phyloP scores from a whole-genome alignment of 1,140 invertebrate genomes.

The Idris sp. region DNA sequence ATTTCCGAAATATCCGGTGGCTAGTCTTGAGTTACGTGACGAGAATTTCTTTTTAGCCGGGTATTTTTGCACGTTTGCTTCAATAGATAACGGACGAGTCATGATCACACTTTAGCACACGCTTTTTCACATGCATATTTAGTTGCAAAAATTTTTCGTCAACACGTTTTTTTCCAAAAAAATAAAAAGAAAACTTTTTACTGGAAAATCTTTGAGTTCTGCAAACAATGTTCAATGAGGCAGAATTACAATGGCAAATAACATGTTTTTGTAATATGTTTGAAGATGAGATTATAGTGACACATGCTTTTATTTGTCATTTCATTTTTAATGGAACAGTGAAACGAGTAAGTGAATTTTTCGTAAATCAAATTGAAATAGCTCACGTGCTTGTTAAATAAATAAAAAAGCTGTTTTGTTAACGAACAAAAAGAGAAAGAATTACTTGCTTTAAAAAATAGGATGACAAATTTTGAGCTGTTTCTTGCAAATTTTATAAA shows the following conservation, averaged over 20 bases:
- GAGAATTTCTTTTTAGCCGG: slow-evolving; percentile 46
- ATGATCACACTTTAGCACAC: slow-evolving; percentile 34
- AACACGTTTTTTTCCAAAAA: neutral
- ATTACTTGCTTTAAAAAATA: too few relatives aligned
- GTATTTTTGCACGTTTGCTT: slow-evolving; percentile 30
- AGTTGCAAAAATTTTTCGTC: slow-evolving; percentile 17
- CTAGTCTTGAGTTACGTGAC: slow-evolving; percentile 49
- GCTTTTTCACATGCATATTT: slow-evolving; percentile 13
- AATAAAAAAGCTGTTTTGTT: too few relatives aligned
- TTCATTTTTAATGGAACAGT: too few relatives aligned
- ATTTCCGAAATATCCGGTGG: slow-evolving; percentile 51
- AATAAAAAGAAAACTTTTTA: slow-evolving; percentile 10
- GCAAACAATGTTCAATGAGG: slow-evolving; percentile 20
- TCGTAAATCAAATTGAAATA: too few relatives aligned
- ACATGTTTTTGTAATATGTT: slow-evolving; percentile 4
- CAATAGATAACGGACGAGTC: slow-evolving; percentile 21
- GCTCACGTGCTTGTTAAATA: too few relatives aligned
- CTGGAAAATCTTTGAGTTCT: neutral
- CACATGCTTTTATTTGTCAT: too few relatives aligned
- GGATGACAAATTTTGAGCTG: too few relatives aligned
- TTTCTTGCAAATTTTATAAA: too few relatives aligned
- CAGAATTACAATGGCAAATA: slow-evolving; percentile 9
- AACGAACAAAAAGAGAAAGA: too few relatives aligned
- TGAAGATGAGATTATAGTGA: too few relatives aligned
- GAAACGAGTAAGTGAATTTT: too few relatives aligned